phyloP scores from a whole-genome alignment of 2,888 invertebrate species.

The Cremastinae sp. region DNA sequence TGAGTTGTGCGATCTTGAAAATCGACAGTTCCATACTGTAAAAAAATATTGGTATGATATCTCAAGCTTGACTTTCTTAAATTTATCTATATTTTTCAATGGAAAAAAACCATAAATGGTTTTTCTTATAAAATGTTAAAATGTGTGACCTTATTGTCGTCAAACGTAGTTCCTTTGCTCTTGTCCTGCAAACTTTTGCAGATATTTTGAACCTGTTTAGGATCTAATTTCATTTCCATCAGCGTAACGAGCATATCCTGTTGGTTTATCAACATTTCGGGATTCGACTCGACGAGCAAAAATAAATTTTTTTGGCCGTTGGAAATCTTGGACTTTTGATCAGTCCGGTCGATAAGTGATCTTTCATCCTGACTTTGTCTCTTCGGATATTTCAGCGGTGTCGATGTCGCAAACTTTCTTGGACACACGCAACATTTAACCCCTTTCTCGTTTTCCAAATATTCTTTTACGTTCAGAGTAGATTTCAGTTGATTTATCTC shows the following conservation, averaged over 20 bases:
- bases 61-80: no score
- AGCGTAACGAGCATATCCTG: conserved; percentile 73
- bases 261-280: conserved; percentile 72
- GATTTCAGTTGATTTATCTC: conserved; percentile 80
- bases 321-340: background rate
- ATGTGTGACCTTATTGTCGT: background rate
- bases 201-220: conserved; percentile 71
- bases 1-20: conserved; percentile 7
- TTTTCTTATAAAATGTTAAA: background rate
- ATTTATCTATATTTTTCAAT: no score
- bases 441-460: conserved; percentile 72
- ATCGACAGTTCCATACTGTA: background rate
- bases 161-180: conserved; percentile 64
- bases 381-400: conserved; percentile 70
- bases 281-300: conserved; percentile 71
- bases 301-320: conserved; percentile 59
- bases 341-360: conserved; percentile 34
- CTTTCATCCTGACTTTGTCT: conserved; percentile 64
- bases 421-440: conserved; percentile 58
- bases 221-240: conserved; percentile 72
- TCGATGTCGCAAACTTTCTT: conserved; percentile 68
- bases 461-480: conserved; percentile 79
- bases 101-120: no score
- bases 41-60: no score
- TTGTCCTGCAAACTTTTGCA: conserved; percentile 69